Base-by-base conservation (phyloP, 2,113 vertebrate species). In the Motacilla tschutschensis region DNA sequence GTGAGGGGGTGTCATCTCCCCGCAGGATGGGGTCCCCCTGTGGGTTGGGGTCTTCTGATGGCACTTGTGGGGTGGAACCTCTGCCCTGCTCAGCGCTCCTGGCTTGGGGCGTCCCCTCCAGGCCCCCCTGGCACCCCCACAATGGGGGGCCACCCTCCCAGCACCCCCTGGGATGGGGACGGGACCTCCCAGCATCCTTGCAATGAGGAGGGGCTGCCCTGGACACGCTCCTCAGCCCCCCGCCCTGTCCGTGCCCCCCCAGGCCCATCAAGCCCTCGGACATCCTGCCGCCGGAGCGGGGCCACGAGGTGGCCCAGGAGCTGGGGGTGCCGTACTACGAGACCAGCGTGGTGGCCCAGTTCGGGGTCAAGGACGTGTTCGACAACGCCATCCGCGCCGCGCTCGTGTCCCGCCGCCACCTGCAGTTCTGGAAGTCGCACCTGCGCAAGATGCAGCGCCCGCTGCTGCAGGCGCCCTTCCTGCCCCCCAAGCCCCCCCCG, bases 391-490 rank as follows among this genome's bases (percentile, higher is more conserved):
- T 99, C 94, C 97, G 98, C 5, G 98, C 98, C 0, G 98, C 98
- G 20, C 98, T 99, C 84, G 98, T 98, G 88, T 98, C 98, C 24
- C 97, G 98, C 25, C 97, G 98, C 14, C 98, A 98, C 93, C 96
- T 99, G 51, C 98, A 99, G 93, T 99, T 99, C 95, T 99, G 98
- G 98, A 99, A 99, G 90, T 98, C 98, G 2, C 98, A 98, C 90
- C 90, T 98, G 78, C 98, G 98, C 92, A 98, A 97, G 81, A 98
- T 98, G 81, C 98, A 98, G 90, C 97, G 97, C 22, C 98, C 98
- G 7, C 94, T 98, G 53, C 97, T 99, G 38, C 98, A 99, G 93
- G 98, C 98, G 0, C 98, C 98, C 4, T 98, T 98, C 92, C 95
- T 98, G 74, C 98, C 98, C 41, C 98, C 98, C 25, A 97, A 98